Evolutionary conservation across 2,113 vertebrate genomes (phyloP).

Genomic region (Thomomys bottae): DNA sequence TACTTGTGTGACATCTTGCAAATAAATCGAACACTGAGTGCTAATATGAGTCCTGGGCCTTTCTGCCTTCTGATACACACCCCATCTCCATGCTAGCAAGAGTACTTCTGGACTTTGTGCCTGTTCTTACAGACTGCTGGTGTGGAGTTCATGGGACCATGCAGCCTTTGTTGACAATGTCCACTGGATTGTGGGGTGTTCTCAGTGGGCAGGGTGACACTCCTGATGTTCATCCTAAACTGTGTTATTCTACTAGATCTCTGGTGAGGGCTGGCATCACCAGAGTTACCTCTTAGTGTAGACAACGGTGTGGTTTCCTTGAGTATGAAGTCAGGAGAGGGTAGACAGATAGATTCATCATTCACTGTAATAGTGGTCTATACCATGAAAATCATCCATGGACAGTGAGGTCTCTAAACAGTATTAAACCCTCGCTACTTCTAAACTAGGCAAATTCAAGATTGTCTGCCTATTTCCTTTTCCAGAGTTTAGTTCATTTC

Average conservation of each 20-base stretch:
- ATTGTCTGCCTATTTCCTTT: slow-evolving; percentile 68
- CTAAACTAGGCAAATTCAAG: slow-evolving; percentile 77
- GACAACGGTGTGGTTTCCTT: slow-evolving; percentile 52
- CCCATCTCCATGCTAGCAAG: slow-evolving; percentile 69
- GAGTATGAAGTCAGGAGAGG: slow-evolving; percentile 53
- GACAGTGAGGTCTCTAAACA: slow-evolving; percentile 70
- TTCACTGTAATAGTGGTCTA: slow-evolving; percentile 60
- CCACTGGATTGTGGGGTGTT: slow-evolving; percentile 42
- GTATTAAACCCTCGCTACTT: slow-evolving; percentile 76
- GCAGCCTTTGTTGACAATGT: slow-evolving; percentile 72
- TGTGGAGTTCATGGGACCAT: slow-evolving; percentile 65
- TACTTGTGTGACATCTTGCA: slow-evolving; percentile 86
- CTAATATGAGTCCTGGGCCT: slow-evolving; percentile 71
- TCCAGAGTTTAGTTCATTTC: slow-evolving; percentile 71
- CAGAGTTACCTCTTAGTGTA: slow-evolving; percentile 61
- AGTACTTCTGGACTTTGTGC: slow-evolving; percentile 63
- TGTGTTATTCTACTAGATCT: slow-evolving; percentile 40
- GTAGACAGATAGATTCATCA: slow-evolving; percentile 62
- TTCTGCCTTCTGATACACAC: slow-evolving; percentile 68
- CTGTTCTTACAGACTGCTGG: slow-evolving; percentile 63
- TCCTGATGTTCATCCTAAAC: slow-evolving; percentile 52
- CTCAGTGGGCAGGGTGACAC: slow-evolving; percentile 63
- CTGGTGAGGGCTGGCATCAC: background rate
- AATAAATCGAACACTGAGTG: slow-evolving; percentile 82
- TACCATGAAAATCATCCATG: slow-evolving; percentile 62